phyloP scores from a whole-genome alignment of 1,140 invertebrate genomes.

The Phymastichus coffea region DNA sequence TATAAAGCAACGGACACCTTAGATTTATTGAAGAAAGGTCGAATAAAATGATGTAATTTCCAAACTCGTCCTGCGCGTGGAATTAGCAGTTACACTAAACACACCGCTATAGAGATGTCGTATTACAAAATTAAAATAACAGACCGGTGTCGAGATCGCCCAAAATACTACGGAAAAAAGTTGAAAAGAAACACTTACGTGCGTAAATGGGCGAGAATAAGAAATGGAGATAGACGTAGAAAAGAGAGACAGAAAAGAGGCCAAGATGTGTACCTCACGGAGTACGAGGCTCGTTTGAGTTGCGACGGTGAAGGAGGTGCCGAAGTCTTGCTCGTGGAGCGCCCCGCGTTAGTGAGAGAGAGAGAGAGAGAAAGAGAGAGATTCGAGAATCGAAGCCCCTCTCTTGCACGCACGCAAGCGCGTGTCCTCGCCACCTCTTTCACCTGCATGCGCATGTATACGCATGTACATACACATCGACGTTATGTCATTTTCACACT shows the following conservation, averaged over 20 bases:
- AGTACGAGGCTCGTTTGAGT: slow-evolving; percentile 57
- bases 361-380: slow-evolving; percentile 35
- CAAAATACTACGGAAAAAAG: too few relatives aligned
- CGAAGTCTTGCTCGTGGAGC: slow-evolving; percentile 47
- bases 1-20: too few relatives aligned
- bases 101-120: too few relatives aligned
- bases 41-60: too few relatives aligned
- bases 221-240: not conserved
- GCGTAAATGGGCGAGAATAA: not conserved
- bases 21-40: too few relatives aligned
- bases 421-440: slow-evolving; percentile 11
- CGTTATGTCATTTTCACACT: too few relatives aligned
- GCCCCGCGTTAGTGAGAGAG: slow-evolving; percentile 3
- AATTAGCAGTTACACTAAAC: too few relatives aligned
- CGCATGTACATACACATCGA: not conserved
- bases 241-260: not conserved
- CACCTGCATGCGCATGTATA: not conserved
- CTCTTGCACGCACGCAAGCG: slow-evolving; percentile 1
- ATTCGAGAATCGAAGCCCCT: slow-evolving; percentile 46
- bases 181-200: too few relatives aligned
- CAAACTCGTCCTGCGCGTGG: too few relatives aligned
- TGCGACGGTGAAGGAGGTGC: slow-evolving; percentile 50
- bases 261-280: slow-evolving; percentile 51
- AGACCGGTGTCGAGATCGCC: too few relatives aligned
- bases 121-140: too few relatives aligned